phyloP scores from a whole-genome alignment of 2,797 vertebrate genomes.

The Pristis pectinata region DNA sequence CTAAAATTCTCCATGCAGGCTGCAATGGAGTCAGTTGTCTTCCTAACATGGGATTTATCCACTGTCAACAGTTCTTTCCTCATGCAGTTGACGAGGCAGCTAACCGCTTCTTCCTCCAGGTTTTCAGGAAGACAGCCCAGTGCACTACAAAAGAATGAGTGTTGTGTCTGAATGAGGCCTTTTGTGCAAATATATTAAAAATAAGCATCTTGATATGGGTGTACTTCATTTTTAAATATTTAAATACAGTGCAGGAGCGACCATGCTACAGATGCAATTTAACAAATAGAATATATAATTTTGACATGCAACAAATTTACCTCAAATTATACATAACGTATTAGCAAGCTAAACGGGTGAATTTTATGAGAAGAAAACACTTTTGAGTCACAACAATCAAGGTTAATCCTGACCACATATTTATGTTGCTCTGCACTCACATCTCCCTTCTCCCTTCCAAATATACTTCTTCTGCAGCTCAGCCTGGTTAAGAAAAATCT shows the following conservation, averaged over 20 bases:
- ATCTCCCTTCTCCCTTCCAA: too few relatives aligned
- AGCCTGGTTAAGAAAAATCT: too few relatives aligned
- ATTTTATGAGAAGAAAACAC: not conserved
- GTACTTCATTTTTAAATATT: not conserved
- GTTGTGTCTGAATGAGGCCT: not conserved
- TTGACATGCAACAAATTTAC: not conserved
- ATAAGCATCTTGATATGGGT: not conserved
- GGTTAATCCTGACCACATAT: too few relatives aligned
- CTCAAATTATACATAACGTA: not conserved
- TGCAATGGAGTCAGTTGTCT: constrained; percentile 68
- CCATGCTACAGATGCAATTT: not conserved
- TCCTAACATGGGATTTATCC: constrained; percentile 57
- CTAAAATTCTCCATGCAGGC: constrained; percentile 75
- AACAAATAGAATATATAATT: too few relatives aligned
- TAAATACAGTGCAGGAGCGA: not conserved
- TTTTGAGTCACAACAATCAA: not conserved
- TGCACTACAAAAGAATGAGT: constrained; percentile 56
- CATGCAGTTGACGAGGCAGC: constrained; percentile 64
- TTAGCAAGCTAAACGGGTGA: not conserved
- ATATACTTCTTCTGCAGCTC: too few relatives aligned
- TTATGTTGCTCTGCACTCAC: too few relatives aligned
- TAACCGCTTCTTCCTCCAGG: constrained; percentile 52
- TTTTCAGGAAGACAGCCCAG: constrained; percentile 64
- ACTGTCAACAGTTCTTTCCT: constrained; percentile 59
- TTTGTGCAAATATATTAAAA: not conserved